Conservation (phyloP, 2,113 vertebrate genomes). For the Chloebia gouldiae region DNA sequence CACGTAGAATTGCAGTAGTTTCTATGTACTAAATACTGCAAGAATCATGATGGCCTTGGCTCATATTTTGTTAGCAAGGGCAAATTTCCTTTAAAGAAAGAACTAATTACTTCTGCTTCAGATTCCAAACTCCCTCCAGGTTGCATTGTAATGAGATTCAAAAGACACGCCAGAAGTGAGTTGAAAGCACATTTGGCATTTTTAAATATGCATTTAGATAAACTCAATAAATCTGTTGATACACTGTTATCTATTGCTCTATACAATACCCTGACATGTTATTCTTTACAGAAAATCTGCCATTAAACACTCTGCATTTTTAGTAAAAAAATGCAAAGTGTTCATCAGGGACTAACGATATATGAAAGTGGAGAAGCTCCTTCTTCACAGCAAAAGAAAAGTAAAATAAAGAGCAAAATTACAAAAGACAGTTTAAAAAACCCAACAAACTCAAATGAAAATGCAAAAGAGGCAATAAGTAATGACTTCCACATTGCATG, state of each 20-base stretch:
- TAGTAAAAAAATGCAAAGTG: neutral
- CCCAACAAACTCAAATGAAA: neutral
- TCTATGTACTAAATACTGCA: neutral
- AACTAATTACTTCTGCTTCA: slow-evolving; percentile 37
- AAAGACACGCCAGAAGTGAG: neutral
- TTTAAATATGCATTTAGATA: slow-evolving; percentile 40
- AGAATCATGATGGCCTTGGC: neutral
- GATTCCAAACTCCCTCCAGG: slow-evolving; percentile 24
- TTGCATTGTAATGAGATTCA: slow-evolving; percentile 34
- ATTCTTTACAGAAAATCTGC: neutral
- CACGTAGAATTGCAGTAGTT: neutral
- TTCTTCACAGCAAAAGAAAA: neutral
- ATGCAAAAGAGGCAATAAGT: neutral
- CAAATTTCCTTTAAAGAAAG: slow-evolving; percentile 24
- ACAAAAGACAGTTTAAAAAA: neutral
- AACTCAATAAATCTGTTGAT: slow-evolving; percentile 20
- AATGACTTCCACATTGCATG: neutral
- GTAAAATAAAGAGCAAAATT: neutral
- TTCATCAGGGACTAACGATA: neutral
- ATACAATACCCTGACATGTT: neutral
- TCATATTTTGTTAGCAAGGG: neutral
- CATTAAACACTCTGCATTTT: neutral
- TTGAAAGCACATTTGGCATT: slow-evolving; percentile 17
- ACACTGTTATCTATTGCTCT: neutral
- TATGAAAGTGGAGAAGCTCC: neutral